These are phyloP conservation scores for Graptemys geographica DNA, from an alignment of 2,797 vertebrate genomes.

Conservation along the genomic window DNA sequence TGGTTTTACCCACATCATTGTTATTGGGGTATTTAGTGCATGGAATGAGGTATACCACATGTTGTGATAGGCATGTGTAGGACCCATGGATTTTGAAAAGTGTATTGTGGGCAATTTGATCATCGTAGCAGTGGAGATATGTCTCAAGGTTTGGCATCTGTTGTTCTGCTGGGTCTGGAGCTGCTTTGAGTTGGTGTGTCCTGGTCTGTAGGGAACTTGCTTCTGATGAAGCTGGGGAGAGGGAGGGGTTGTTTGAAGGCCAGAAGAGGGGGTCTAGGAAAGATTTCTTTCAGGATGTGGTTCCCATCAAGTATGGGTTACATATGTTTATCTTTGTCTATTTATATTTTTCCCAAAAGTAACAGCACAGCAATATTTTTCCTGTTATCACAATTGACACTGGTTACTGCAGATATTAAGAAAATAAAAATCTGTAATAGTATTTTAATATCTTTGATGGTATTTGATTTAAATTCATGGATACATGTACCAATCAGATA, in stretches of 20 bases:
- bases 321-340: background rate
- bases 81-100: background rate
- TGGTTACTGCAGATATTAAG: background rate
- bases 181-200: background rate
- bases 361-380: background rate
- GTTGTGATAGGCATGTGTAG: background rate
- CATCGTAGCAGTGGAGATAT: background rate
- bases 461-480: background rate
- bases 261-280: background rate
- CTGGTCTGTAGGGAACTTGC: background rate
- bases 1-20: background rate
- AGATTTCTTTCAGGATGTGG: background rate
- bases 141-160: background rate
- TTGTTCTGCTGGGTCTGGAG: background rate
- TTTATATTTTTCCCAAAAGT: background rate
- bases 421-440: background rate
- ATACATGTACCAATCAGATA: background rate
- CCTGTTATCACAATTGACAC: background rate
- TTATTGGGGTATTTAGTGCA: background rate
- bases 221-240: background rate
- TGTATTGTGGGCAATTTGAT: background rate
- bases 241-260: background rate
- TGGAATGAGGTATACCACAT: background rate
- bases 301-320: background rate
- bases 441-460: background rate